phyloP scores from a whole-genome alignment of 1,140 invertebrate genomes.

The Pachyrhynchus sulphureomaculatus region DNA sequence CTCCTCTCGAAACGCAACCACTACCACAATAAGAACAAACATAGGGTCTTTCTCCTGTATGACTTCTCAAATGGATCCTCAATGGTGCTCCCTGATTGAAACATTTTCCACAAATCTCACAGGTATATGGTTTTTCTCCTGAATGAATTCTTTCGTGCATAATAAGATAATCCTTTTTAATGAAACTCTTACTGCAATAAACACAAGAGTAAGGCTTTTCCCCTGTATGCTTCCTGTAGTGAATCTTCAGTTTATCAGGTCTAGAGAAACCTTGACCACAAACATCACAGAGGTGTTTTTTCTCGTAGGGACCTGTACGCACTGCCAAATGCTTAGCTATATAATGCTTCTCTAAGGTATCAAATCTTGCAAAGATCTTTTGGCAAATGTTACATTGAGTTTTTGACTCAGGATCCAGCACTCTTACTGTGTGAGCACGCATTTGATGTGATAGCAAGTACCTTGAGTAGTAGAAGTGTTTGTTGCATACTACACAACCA shows the following conservation, averaged over 20 bases:
- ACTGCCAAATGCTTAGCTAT: constrained; percentile 54
- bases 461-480: constrained; percentile 61
- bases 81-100: constrained; percentile 52
- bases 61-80: constrained; percentile 55
- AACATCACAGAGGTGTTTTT: constrained; percentile 8
- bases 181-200: constrained; percentile 56
- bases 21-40: constrained; percentile 39
- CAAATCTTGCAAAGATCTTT: constrained; percentile 52
- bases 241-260: constrained; percentile 1
- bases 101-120: constrained; percentile 55
- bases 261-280: constrained; percentile 33
- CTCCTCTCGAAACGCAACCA: constrained; percentile 42
- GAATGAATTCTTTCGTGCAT: constrained; percentile 58
- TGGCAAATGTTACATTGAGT: constrained; percentile 50
- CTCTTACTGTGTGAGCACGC: constrained; percentile 51
- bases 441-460: constrained; percentile 47
- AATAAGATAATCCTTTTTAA: too few species aligned
- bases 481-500: constrained; percentile 63
- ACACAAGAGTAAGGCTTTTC: constrained; percentile 35
- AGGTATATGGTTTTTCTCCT: constrained; percentile 57
- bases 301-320: constrained; percentile 42
- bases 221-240: constrained; percentile 1
- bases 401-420: constrained; percentile 35
- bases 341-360: constrained; percentile 55
- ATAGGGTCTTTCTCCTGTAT: constrained; percentile 47